Evolutionary conservation across 2,797 vertebrate genomes (phyloP), one percentile per base, ranked within the genome.

Genomic region (Alectoris magna): DNA sequence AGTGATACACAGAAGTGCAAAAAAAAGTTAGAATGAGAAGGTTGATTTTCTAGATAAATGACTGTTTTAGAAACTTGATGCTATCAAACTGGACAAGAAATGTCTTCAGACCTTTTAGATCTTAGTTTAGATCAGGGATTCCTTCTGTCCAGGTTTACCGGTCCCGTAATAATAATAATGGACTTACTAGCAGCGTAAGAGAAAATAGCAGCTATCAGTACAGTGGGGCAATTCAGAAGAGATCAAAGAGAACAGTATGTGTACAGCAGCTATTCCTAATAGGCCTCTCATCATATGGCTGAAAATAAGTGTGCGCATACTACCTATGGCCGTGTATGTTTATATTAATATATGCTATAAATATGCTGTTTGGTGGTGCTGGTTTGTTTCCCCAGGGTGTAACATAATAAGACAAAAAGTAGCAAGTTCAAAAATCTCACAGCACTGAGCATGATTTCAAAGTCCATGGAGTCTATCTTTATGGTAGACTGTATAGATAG

Each of bases 311-410:
- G 34, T 88, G 39, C 48, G n/a, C 34, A 7, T 77, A 26, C 24
- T 46, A 18, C 24, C 27, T 70, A 31, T 17, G 69, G 41, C 23
- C 36, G 44, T 0, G 0, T 34, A 22, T 0, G 0, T 72, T 60
- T 87, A 24, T 77, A 23, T 85, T 74, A 26, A 34, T 66, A 0
- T 53, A 39, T 72, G 26, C 69, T 72, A 55, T 66, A 85, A 88
- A 58, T 72, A 48, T 1, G 0, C 46, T 29, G 27, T n/a, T 58
- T 58, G 31, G 31, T 68, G 46, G 78, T n/a, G 39, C 41, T 86
- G 59, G 43, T 59, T 7, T 81, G 5, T 86, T 72, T 9, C 29
- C 34, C 24, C 49, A 59, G 41, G 7, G 6, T 39, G 5, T 68
- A 69, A 43, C 39, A 69, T 43, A 86, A 48, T 75, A 75, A 29